Percentiles rank a stretch among this genome's conserved stretches.
phyloP scores from a whole-genome alignment of 2,797 vertebrate genomes.

The Syngnathus acus region DNA sequence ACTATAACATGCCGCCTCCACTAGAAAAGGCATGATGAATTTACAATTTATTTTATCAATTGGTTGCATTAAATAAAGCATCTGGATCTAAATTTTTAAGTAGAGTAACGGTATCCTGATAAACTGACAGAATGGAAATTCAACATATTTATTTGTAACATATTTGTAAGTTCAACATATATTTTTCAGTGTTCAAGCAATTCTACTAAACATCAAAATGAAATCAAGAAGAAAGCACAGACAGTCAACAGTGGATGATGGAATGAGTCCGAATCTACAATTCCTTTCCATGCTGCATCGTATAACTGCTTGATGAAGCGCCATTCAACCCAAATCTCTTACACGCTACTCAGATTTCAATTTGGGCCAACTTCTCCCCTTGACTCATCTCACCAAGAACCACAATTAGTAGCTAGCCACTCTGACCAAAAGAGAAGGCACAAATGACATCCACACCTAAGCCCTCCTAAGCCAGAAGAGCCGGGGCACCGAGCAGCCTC shows the following conservation, averaged over 20 bases:
- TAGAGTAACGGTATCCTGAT: too few relatives aligned
- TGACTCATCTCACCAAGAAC: slow-evolving; percentile 61
- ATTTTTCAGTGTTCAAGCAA: background rate
- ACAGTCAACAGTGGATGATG: slow-evolving; percentile 36
- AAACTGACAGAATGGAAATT: too few relatives aligned
- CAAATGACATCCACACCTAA: slow-evolving; percentile 68
- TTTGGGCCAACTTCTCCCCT: slow-evolving; percentile 61
- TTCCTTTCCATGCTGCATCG: slow-evolving; percentile 30
- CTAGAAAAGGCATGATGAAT: too few relatives aligned
- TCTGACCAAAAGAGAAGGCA: slow-evolving; percentile 57
- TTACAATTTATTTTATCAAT: too few relatives aligned
- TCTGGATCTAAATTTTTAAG: too few relatives aligned
- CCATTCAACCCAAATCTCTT: slow-evolving; percentile 50
- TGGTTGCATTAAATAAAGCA: too few relatives aligned
- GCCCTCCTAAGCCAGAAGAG: slow-evolving; percentile 68
- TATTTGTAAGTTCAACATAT: too few relatives aligned
- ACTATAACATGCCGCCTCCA: background rate
- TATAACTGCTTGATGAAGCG: slow-evolving; percentile 40
- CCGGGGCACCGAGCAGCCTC: slow-evolving; percentile 38
- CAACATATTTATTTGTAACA: too few relatives aligned
- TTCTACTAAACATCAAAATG: slow-evolving; percentile 45
- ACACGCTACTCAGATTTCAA: slow-evolving; percentile 75
- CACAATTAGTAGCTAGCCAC: slow-evolving; percentile 72
- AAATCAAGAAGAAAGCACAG: slow-evolving; percentile 27
- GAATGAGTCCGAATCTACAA: slow-evolving; percentile 32